Evolutionary conservation across 1,140 invertebrate genomes (phyloP).

Genomic region (Drosophila asahinai): DNA sequence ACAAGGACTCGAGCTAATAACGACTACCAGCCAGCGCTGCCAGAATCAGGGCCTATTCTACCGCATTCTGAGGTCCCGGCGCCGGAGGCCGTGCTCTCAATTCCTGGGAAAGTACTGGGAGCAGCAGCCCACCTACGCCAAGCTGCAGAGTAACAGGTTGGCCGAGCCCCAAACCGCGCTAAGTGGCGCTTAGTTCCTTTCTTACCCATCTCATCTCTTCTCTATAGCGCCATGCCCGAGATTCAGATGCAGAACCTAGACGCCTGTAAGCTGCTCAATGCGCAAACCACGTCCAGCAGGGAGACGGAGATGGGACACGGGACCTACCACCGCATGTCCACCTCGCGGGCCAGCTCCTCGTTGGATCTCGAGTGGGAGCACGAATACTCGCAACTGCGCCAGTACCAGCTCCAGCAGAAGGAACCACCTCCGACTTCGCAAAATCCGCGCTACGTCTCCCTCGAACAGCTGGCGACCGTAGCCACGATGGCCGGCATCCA

Average conservation of each 20-base stretch:
- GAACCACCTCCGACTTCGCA: conserved; percentile 33
- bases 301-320: conserved; percentile 66
- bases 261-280: conserved; percentile 68
- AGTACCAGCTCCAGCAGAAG: conserved; percentile 54
- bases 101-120: conserved; percentile 78
- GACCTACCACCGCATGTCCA: conserved; percentile 50
- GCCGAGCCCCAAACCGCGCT: neutral
- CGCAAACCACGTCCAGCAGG: conserved; percentile 49
- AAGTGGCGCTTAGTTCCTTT: neutral
- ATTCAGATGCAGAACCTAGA: conserved; percentile 80
- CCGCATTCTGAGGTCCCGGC: conserved; percentile 75
- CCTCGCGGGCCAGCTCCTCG: conserved; percentile 77
- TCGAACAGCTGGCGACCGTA: conserved; percentile 58
- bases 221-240: conserved; percentile 46
- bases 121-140: conserved; percentile 70
- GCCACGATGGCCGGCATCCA: conserved; percentile 44
- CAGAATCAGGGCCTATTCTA: conserved; percentile 66
- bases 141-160: conserved; percentile 71
- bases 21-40: conserved; percentile 49
- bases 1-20: conserved; percentile 68
- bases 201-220: neutral
- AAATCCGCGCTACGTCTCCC: conserved; percentile 44
- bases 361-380: conserved; percentile 84
- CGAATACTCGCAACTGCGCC: conserved; percentile 70
- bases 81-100: conserved; percentile 65